A percentile compares a stretch with the other conserved stretches of the same genome.
These are phyloP conservation scores for Columba guinea DNA, from an alignment of 2,797 vertebrate species.

Conservation along the genomic window DNA sequence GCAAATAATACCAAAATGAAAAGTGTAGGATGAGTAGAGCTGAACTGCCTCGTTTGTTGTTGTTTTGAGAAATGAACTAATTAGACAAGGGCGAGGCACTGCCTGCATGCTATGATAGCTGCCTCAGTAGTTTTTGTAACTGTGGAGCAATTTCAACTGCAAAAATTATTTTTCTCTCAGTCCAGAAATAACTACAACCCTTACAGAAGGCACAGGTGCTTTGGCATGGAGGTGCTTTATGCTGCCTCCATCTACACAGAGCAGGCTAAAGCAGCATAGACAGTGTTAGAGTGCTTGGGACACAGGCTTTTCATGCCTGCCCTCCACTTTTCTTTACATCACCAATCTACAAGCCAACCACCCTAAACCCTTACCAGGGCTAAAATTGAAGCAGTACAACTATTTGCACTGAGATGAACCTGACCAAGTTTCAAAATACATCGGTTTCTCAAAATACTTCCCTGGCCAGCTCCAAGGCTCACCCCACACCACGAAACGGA, in stretches of 20 bases:
- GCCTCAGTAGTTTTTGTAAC: background rate
- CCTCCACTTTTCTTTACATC: background rate
- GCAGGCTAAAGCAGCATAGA: background rate
- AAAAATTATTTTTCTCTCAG: background rate
- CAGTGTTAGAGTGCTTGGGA: background rate
- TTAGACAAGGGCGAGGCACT: background rate
- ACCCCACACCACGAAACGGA: background rate
- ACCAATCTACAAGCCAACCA: background rate
- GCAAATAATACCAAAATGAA: background rate
- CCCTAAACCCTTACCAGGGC: background rate
- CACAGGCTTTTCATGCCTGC: rapidly evolving
- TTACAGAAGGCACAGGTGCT: background rate
- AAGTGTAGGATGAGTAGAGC: background rate
- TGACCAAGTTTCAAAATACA: background rate
- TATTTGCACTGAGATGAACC: background rate
- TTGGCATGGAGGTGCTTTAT: background rate
- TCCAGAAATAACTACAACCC: background rate
- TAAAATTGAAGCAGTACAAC: background rate
- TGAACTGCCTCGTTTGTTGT: background rate
- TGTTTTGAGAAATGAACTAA: background rate
- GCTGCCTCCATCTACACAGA: background rate
- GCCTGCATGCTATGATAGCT: background rate
- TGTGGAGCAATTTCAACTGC: background rate
- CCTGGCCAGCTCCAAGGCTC: background rate
- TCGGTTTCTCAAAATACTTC: background rate